phyloP scores from a whole-genome alignment of 2,888 invertebrate species.

The Acrobasis repandana region DNA sequence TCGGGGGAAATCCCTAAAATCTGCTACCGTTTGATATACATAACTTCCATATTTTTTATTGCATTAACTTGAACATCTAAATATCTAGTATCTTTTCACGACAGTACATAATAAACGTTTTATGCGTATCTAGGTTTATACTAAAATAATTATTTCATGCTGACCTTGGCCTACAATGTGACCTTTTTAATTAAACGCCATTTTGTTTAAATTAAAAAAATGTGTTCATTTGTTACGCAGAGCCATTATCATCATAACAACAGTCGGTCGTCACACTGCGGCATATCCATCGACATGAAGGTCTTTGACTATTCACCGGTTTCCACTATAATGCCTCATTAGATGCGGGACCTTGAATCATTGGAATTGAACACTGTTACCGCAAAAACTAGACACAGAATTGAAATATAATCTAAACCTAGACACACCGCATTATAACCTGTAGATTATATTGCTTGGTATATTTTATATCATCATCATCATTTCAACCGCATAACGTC shows the following conservation, averaged over 20 bases:
- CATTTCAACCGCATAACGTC: too few relatives aligned
- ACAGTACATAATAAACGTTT: neutral
- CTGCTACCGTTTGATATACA: too few relatives aligned
- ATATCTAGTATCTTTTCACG: neutral
- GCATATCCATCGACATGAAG: conserved; percentile 45
- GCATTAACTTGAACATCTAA: neutral
- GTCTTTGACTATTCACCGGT: conserved; percentile 48
- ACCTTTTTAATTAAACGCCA: conserved; percentile 18
- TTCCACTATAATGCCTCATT: conserved; percentile 53
- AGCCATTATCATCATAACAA: conserved; percentile 30
- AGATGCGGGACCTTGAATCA: conserved; percentile 55
- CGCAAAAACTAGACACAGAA: conserved; percentile 42
- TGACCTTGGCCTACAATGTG: neutral
- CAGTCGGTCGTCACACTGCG: conserved; percentile 46
- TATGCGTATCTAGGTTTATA: neutral
- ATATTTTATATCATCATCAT: too few relatives aligned
- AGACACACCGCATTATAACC: neutral
- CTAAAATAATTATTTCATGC: neutral
- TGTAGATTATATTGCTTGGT: neutral
- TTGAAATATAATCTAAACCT: conserved; percentile 18
- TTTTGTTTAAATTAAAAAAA: conserved; percentile 21
- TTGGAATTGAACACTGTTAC: conserved; percentile 58
- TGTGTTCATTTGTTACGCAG: conserved; percentile 28
- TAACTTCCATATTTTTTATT: too few relatives aligned
- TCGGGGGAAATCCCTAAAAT: too few relatives aligned